phyloP scores from a whole-genome alignment of 2,888 invertebrate genomes.

The Ceraclea dissimilis region DNA sequence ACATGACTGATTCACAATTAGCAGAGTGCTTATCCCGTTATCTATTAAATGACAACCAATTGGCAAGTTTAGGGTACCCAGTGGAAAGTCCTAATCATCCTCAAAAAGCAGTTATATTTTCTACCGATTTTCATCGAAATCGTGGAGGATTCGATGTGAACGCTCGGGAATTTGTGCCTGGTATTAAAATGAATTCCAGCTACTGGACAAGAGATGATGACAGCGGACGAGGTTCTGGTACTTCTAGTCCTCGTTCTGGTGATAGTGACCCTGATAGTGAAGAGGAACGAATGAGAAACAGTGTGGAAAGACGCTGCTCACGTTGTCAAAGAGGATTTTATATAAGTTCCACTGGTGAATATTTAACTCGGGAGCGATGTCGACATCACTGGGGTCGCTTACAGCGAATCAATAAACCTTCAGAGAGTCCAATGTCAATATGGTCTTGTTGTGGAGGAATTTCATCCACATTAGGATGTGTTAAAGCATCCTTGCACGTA shows the following conservation, averaged over 20 bases:
- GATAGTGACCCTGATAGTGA: conserved; percentile 51
- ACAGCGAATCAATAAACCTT: conserved; percentile 33
- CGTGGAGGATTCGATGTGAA: conserved; percentile 52
- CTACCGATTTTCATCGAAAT: conserved; percentile 33
- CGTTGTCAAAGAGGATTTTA: conserved; percentile 67
- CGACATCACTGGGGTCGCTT: conserved; percentile 84
- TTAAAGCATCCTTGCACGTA: conserved; percentile 59
- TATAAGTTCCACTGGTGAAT: conserved; percentile 63
- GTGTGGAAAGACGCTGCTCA: conserved; percentile 56
- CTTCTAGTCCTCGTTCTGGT: conserved; percentile 41
- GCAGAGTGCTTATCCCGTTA: conserved; percentile 53
- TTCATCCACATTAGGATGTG: conserved; percentile 55
- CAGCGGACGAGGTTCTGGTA: conserved; percentile 49
- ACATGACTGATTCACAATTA: conserved; percentile 47
- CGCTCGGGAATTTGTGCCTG: conserved; percentile 60
- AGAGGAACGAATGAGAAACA: conserved; percentile 16
- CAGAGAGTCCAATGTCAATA: conserved; percentile 23
- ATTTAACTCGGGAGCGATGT: conserved; percentile 68
- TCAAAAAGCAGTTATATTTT: conserved; percentile 56
- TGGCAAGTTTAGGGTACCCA: conserved; percentile 65
- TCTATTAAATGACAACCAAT: conserved; percentile 52
- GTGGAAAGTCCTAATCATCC: conserved; percentile 54
- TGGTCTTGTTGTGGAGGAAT: conserved; percentile 59
- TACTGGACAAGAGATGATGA: conserved; percentile 37
- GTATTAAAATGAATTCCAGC: conserved; percentile 29